A percentile compares a stretch with the other conserved stretches of the same genome.
Conservation (phyloP, 2,797 vertebrate genomes). For the Epinephelus malabaricus region DNA sequence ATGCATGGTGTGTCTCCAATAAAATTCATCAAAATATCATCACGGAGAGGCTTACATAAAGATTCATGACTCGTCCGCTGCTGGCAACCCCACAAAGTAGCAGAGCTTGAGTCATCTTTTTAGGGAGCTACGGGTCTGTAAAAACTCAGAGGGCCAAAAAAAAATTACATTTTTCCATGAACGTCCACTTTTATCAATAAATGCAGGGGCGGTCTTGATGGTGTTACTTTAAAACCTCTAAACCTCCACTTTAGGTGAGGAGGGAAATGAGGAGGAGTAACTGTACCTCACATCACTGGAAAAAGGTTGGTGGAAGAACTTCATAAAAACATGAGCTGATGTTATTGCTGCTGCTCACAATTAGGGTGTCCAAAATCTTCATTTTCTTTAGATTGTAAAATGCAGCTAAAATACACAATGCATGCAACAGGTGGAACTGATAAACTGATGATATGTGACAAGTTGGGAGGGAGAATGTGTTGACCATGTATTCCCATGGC, state of each 20-base stretch:
- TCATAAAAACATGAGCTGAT: not conserved
- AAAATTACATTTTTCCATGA: not conserved
- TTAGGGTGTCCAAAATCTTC: not conserved
- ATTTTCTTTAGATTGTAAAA: not conserved
- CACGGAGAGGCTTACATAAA: conserved; percentile 47
- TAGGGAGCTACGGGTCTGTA: conserved; percentile 7
- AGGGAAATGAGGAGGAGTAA: conserved; percentile 29
- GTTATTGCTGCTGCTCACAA: not conserved
- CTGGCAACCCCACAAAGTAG: conserved; percentile 35
- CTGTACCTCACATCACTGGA: not conserved
- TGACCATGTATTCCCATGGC: too few relatives aligned
- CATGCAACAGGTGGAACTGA: too few relatives aligned
- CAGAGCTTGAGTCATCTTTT: conserved; percentile 45
- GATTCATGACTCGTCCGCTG: conserved; percentile 35
- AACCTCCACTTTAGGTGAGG: conserved; percentile 29
- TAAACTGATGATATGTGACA: too few relatives aligned
- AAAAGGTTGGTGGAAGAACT: conserved; percentile 18
- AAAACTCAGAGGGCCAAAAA: conserved; percentile 22
- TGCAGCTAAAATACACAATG: not conserved
- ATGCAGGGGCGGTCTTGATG: conserved; percentile 25
- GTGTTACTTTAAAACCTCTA: conserved; percentile 31
- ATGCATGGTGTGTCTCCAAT: conserved; percentile 20
- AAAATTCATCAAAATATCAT: conserved; percentile 37
- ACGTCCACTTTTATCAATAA: conserved; percentile 50
- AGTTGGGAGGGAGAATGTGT: too few relatives aligned